Evolutionary conservation across 2,888 invertebrate genomes (phyloP), one percentile per base, ranked within the genome.

Genomic region (Pelosia muscerda): DNA sequence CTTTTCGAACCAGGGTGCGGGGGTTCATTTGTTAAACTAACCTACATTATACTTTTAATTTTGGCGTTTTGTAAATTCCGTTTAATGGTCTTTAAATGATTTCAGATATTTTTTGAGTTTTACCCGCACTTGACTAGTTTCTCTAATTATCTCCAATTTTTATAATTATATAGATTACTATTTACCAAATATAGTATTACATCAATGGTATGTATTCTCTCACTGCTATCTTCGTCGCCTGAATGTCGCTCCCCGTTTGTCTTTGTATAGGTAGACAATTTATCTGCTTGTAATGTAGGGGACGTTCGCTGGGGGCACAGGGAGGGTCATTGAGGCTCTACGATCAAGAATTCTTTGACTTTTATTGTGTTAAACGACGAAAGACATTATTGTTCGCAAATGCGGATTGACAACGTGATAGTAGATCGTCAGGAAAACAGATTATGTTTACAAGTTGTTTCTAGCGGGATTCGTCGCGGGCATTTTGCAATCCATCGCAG

Each of bases 201-300:
- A 49, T 23, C 23, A 9, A 23, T 19, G 23, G 34, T n/a, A 28
- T 28, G n/a, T n/a, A 0, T 61, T 42, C n/a, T 5, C 26, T 3
- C 8, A 22, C 31, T 22, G 58, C 13, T 2, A 28, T 53, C 23
- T 23, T 10, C 31, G 53, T 62, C 62, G 53, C 53, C 62, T 31
- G 23, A 31, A 28, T 62, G 53, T 62, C 62, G 53, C 53, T 31
- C 22, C n/a, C 53, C n/a, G 54, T 23, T 54, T 28, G 31, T 53
- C 53, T 62, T 54, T 62, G 53, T 62, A 26, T 49, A 26, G n/a
- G n/a, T n/a, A n/a, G 49, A 54, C 63, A 34, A 63, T 63, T 28
- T 63, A 54, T 54, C 54, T 28, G 63, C 31, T 54, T 53, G 54
- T 63, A 63, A 53, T 54, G 54, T 31, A 34, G 63, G 54, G 63